Evolutionary conservation across 2,113 vertebrate species (phyloP).

Genomic region (Crotalus tigris): DNA sequence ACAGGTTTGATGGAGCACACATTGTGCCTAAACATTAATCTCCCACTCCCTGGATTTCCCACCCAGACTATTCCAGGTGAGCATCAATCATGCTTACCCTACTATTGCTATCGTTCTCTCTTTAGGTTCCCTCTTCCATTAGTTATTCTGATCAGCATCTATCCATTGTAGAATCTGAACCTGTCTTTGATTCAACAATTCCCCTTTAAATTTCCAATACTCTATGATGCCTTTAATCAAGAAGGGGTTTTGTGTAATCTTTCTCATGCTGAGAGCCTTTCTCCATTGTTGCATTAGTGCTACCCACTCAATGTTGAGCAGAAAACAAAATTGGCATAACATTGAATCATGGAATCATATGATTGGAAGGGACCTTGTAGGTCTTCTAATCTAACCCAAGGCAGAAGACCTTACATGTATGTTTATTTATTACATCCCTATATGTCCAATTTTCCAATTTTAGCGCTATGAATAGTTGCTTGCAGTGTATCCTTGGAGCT

Average conservation of each 20-base stretch:
- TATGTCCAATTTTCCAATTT: neutral
- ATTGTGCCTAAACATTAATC: neutral
- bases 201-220: neutral
- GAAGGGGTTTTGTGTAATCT: neutral
- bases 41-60: neutral
- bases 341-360: neutral
- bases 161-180: neutral
- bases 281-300: neutral
- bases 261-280: neutral
- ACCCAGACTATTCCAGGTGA: neutral
- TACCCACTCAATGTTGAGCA: neutral
- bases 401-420: constrained; percentile 63
- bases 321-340: neutral
- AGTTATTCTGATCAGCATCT: neutral
- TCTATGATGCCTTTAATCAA: neutral
- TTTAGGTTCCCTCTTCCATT: neutral
- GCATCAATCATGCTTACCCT: neutral
- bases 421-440: constrained; percentile 1
- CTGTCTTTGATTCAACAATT: neutral
- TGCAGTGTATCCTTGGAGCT: neutral
- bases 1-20: neutral
- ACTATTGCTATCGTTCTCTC: neutral
- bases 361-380: neutral
- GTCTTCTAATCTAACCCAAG: neutral
- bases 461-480: neutral